Conservation (phyloP, 2,797 vertebrate genomes). For the Astyanax mexicanus region DNA sequence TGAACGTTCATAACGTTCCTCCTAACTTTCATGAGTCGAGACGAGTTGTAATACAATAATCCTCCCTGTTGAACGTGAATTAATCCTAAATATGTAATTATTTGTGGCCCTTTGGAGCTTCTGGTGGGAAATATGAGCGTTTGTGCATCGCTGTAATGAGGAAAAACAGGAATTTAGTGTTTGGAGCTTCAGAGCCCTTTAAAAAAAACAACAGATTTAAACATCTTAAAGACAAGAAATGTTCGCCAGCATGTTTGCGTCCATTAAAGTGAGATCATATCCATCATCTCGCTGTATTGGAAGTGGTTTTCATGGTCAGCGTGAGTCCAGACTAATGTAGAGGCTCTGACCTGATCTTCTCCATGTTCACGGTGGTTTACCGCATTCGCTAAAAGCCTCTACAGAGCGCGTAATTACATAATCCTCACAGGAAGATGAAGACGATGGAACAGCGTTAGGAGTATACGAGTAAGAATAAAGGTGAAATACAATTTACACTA, state of each 20-base stretch:
- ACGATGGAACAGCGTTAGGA: too few species aligned
- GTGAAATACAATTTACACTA: too few species aligned
- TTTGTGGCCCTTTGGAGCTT: conserved; percentile 62
- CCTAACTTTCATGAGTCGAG: conserved; percentile 55
- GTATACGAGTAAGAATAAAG: too few species aligned
- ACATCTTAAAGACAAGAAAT: neutral
- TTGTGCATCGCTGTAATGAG: conserved; percentile 71
- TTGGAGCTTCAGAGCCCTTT: neutral
- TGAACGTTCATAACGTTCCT: conserved; percentile 33
- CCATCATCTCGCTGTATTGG: conserved; percentile 27
- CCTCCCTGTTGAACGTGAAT: conserved; percentile 63
- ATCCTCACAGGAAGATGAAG: too few species aligned
- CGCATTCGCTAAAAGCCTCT: conserved; percentile 50
- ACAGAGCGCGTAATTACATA: too few species aligned
- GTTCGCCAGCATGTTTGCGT: neutral
- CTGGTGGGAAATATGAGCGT: conserved; percentile 56
- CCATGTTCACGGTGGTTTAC: conserved; percentile 43
- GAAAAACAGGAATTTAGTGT: conserved; percentile 60
- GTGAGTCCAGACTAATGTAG: conserved; percentile 27
- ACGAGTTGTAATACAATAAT: conserved; percentile 48
- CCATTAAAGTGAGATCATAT: conserved; percentile 39
- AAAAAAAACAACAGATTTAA: too few species aligned
- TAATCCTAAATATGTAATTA: conserved; percentile 68
- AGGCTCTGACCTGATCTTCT: conserved; percentile 40
- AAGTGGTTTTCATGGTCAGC: conserved; percentile 43